Evolutionary conservation across 2,797 vertebrate genomes (phyloP).

Genomic region (Netta rufina): DNA sequence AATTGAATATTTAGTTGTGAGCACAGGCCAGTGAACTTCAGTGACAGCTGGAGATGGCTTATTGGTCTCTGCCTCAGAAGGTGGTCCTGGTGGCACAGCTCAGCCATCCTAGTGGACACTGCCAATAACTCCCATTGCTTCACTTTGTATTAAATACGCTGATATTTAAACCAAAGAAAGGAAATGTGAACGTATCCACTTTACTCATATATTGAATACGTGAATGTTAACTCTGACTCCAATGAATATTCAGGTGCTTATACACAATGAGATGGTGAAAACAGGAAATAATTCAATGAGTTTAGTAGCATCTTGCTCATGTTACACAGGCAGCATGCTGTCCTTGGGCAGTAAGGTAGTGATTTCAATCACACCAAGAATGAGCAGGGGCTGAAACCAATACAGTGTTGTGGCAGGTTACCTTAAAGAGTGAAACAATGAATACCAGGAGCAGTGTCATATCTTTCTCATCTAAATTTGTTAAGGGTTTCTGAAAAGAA

Average conservation of each 20-base stretch:
- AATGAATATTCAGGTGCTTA: neutral
- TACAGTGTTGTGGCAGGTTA: neutral
- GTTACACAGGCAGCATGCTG: neutral
- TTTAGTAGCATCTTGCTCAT: neutral
- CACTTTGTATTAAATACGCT: neutral
- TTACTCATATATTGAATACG: neutral
- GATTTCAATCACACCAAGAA: neutral
- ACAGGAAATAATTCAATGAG: neutral
- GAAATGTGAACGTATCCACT: neutral
- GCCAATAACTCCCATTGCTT: neutral
- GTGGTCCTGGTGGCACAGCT: fast-evolving
- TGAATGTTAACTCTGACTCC: neutral
- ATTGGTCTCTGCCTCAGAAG: neutral
- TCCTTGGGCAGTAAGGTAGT: fast-evolving
- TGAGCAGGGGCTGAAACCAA: neutral
- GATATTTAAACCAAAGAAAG: neutral
- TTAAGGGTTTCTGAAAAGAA: neutral
- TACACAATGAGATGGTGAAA: neutral
- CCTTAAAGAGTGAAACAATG: neutral
- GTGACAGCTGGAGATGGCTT: neutral
- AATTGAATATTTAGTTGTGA: neutral
- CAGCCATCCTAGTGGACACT: too few relatives aligned
- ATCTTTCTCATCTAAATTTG: neutral
- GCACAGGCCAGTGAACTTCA: neutral
- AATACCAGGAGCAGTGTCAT: neutral